Evolutionary conservation across 2,888 invertebrate genomes (phyloP).

Genomic region (Cryptosula pallasiana): DNA sequence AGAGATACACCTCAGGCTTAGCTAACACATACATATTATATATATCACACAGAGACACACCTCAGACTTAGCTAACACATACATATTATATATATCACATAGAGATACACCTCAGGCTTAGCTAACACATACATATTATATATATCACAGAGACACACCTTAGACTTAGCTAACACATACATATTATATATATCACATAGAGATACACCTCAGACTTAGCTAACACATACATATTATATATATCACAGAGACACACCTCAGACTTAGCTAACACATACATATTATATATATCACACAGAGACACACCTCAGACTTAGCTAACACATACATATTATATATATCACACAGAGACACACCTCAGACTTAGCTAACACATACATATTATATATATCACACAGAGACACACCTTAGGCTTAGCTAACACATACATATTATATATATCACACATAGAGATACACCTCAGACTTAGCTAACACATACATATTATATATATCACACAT

Average conservation of each 20-base stretch:
- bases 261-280: neutral
- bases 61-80: neutral
- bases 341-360: too few species aligned
- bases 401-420: neutral
- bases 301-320: neutral
- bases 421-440: neutral
- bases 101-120: neutral
- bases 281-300: too few species aligned
- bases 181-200: too few species aligned
- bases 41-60: too few species aligned
- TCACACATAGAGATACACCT: too few species aligned
- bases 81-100: too few species aligned
- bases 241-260: too few species aligned
- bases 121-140: neutral
- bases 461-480: neutral
- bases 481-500: too few species aligned
- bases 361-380: neutral
- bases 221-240: neutral
- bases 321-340: neutral
- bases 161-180: neutral
- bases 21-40: neutral
- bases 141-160: too few species aligned
- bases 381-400: too few species aligned
- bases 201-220: neutral
- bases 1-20: neutral